phyloP scores from a whole-genome alignment of 2,888 invertebrate genomes.

The Torymus auratus region DNA sequence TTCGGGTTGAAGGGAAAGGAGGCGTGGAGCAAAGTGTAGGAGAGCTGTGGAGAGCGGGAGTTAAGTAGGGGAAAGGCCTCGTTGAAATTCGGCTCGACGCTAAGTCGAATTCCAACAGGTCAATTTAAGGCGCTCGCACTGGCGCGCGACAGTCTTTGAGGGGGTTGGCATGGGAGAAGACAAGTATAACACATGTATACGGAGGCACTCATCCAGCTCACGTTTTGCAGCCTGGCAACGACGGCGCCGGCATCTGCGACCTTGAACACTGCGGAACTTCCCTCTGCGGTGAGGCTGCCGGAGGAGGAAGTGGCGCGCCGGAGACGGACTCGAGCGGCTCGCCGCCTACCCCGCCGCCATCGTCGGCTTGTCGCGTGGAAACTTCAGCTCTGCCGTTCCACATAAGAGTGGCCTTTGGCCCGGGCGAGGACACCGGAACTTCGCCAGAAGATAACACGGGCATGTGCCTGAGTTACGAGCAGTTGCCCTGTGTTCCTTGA shows the following conservation, averaged over 20 bases:
- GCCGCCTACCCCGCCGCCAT: too few relatives aligned
- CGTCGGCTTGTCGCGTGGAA: constrained; percentile 82
- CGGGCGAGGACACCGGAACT: constrained; percentile 78
- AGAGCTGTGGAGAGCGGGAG: constrained; percentile 1
- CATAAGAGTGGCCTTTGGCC: constrained; percentile 87
- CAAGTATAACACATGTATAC: too few relatives aligned
- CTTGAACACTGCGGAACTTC: constrained; percentile 87
- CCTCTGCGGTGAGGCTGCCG: constrained; percentile 79
- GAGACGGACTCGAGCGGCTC: constrained; percentile 67
- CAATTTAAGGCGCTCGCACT: constrained; percentile 30
- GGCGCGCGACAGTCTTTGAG: too few relatives aligned
- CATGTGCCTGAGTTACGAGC: constrained; percentile 86
- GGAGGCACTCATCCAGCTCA: too few relatives aligned
- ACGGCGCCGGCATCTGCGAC: constrained; percentile 83
- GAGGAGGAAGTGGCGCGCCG: neutral
- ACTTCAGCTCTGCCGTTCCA: constrained; percentile 87
- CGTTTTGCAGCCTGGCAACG: constrained; percentile 78
- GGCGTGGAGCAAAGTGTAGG: neutral
- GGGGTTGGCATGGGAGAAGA: too few relatives aligned
- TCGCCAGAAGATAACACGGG: constrained; percentile 90
- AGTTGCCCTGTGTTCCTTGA: constrained; percentile 81
- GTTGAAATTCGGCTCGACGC: constrained; percentile 25
- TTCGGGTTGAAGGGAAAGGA: neutral
- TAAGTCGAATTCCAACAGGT: constrained; percentile 55
- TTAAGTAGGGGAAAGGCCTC: neutral